Base-by-base conservation (phyloP, 2,888 invertebrate species). In the Callyntrura sp. region DNA sequence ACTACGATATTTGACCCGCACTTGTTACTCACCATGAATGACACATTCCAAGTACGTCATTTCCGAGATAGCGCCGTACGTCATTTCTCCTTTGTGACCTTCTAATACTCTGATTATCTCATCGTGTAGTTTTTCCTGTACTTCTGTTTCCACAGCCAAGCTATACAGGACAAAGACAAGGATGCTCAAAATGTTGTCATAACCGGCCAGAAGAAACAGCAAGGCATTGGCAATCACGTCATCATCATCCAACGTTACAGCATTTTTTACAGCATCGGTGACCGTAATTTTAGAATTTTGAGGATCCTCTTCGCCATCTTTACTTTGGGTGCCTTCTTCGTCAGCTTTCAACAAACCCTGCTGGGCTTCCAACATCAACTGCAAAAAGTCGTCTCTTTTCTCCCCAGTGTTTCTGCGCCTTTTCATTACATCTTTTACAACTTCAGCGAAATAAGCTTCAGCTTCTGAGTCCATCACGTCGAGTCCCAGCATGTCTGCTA, bases 111-210 rank as follows among this genome's bases (percentile, higher is more conserved):
- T 93, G 6, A 94, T 92, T 4, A 96, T 94, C 94, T 96, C 96
- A 12, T 95, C 94, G 89, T 95, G 94, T 3, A 95, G 95, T 91
- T 94, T 95, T 8, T 94, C 94, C 92, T 96, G 96, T 14, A 96
- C 94, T 0, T 94, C 94, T 43, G 95, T 95, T 93, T 96, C 95
- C 8, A 95, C 91, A 0, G 96, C 96, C 76, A 96, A 93, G 91
- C 95, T 95, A 92, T 95, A 96, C 0, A 95, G 94, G 0, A 95
- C 94, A 90, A 96, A 96, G 90, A 95, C 95, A 3, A 96, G 95
- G 0, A 96, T 95, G 0, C 96, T 95, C 0, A 96, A 96, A 0
- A 96, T 96, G 0, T 96, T 96, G 93, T 96, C 96, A 91, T 96
- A 96, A 0, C 96, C 96, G n/a, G 96, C 96, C 17, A 95, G 94